Evolutionary conservation across 2,113 vertebrate genomes (phyloP), one percentile per base, ranked within the genome.

Genomic region (Anarhynchus alexandrinus): DNA sequence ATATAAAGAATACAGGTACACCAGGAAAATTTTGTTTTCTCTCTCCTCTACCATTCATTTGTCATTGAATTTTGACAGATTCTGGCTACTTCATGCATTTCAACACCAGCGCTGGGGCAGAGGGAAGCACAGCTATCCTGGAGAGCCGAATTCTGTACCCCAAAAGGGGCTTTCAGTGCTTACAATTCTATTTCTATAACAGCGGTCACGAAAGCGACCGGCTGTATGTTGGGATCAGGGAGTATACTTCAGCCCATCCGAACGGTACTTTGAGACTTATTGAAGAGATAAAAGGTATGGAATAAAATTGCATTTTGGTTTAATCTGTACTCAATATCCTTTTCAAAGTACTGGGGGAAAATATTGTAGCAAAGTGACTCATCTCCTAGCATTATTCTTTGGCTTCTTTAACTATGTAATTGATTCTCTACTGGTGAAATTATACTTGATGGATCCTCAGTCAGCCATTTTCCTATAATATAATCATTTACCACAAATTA

Each of bases 71-170:
- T 80, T 67, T 87, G 74, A 87, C 97, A 99, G 99, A 96, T 71
- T 97, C 97, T 16, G 99, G 99, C 14, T 99, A 98, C 97, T 99
- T 99, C 90, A 99, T 99, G 99, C 98, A 99, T 97, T 99, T 99
- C 23, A 45, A 94, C 92, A 98, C 98, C 5, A 89, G 94, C 5
- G 40, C 88, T 43, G 98, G 96, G 34, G 96, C 8, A 14, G 54
- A 15, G 12, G 98, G 97, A 51, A 96, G 88, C 62, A 97, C 42
- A 4, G 99, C 99, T 18, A 2, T 94, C 45, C 97, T 99, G 92
- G 99, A 99, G 97, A 99, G 98, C 94, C 97, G 99, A 58, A 78
- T 97, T 14, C 87, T 99, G 20, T 99, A 99, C 91, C 99, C 99
- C 17, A 99, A 98, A 83, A 98, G 99, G 96, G 97, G 95, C 19